phyloP scores from a whole-genome alignment of 2,113 vertebrate species.

The Larimichthys crocea region DNA sequence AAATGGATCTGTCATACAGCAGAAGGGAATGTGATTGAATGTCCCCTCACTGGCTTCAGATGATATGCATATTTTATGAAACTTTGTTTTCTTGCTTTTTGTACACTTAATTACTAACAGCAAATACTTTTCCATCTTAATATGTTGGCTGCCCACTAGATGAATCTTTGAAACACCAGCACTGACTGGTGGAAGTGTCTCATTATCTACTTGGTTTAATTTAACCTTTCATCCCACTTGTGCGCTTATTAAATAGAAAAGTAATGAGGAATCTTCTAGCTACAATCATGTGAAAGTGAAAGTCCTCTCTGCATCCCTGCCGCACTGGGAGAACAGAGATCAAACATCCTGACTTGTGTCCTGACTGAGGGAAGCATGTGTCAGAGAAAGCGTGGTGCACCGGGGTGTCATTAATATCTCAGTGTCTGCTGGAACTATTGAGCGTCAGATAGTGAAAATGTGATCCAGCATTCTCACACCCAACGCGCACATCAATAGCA shows the following conservation, averaged over 20 bases:
- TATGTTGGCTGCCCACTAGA: constrained; percentile 17
- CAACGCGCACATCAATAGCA: constrained; percentile 47
- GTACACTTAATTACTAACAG: constrained; percentile 32
- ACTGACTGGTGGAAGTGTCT: background rate
- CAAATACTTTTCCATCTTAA: constrained; percentile 14
- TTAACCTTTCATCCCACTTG: background rate
- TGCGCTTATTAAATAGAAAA: background rate
- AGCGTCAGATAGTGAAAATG: constrained; percentile 58
- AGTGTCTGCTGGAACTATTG: constrained; percentile 45
- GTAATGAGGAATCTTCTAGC: background rate
- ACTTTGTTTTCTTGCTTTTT: constrained; percentile 32
- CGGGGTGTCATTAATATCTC: constrained; percentile 53
- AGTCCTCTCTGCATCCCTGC: background rate
- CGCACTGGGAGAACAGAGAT: background rate
- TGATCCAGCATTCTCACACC: constrained; percentile 53
- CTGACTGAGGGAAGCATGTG: constrained; percentile 5
- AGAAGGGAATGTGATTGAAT: constrained; percentile 28
- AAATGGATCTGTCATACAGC: constrained; percentile 43
- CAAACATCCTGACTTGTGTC: background rate
- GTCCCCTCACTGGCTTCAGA: constrained; percentile 18
- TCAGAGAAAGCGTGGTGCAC: constrained; percentile 18
- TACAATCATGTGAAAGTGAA: background rate
- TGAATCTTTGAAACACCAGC: constrained; percentile 2
- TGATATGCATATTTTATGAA: constrained; percentile 32
- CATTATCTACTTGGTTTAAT: background rate